Conservation (phyloP, 2,888 invertebrate species). For the Troglohyphantes excavatus region DNA sequence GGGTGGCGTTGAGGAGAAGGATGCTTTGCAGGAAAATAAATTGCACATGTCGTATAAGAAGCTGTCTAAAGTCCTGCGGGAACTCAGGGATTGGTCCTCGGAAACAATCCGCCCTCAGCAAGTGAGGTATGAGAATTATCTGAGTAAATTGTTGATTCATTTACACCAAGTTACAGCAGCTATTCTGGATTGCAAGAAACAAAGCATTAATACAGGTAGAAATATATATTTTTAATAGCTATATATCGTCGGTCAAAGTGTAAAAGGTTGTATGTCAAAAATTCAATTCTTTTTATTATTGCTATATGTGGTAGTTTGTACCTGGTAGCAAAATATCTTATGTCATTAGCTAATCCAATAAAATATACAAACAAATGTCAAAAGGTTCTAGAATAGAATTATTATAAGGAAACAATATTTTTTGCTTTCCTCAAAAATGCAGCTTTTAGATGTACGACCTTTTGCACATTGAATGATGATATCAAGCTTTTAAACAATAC, state of each 20-base stretch:
- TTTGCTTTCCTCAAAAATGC: no score
- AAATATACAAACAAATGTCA: neutral
- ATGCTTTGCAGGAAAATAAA: slow-evolving; percentile 58
- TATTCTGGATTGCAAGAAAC: slow-evolving; percentile 78
- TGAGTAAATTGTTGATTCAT: slow-evolving; percentile 78
- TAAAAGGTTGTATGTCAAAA: no score
- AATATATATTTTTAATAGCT: neutral
- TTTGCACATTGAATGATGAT: no score
- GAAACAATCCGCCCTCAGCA: slow-evolving; percentile 49
- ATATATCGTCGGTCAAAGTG: neutral
- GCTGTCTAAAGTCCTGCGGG: slow-evolving; percentile 51
- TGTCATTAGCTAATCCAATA: no score
- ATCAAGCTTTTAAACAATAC: neutral
- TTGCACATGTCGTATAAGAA: slow-evolving; percentile 68
- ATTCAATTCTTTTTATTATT: no score
- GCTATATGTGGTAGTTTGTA: no score
- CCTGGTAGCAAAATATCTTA: no score
- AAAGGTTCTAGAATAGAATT: neutral
- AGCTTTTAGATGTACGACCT: no score
- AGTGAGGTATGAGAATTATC: slow-evolving; percentile 69
- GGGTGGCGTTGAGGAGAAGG: slow-evolving; percentile 17
- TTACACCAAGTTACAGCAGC: slow-evolving; percentile 79
- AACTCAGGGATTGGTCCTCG: slow-evolving; percentile 57
- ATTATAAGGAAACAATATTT: no score
- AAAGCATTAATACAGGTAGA: slow-evolving; percentile 68